A percentile compares a stretch with the other conserved stretches of the same genome.
These are phyloP conservation scores for Falco columbarius DNA, from an alignment of 2,797 vertebrate species.

Conservation along the genomic window DNA sequence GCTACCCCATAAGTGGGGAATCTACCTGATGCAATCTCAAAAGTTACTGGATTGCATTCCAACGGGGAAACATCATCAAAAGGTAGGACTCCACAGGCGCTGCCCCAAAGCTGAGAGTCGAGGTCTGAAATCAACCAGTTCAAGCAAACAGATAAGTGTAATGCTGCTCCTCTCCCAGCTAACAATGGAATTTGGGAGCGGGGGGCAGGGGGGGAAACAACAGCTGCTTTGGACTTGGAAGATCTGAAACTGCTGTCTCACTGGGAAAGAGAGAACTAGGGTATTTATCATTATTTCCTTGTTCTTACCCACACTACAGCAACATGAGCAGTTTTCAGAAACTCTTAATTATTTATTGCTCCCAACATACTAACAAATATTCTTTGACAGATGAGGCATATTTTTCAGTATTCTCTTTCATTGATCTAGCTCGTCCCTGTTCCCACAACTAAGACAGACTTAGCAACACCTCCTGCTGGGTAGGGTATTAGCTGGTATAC, in stretches of 20 bases:
- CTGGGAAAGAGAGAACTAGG: background rate
- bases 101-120: background rate
- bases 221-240: background rate
- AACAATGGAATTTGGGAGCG: background rate
- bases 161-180: background rate
- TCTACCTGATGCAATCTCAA: background rate
- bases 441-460: background rate
- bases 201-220: background rate
- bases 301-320: background rate
- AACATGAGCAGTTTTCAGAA: background rate
- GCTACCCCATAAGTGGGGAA: background rate
- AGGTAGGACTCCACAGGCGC: background rate
- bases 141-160: background rate
- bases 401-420: background rate
- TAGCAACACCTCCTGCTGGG: background rate
- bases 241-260: background rate
- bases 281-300: background rate
- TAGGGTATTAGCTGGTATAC: background rate
- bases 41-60: constrained; percentile 21
- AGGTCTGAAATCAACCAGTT: background rate
- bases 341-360: background rate
- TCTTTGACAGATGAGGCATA: background rate
- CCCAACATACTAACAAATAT: background rate
- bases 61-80: background rate
- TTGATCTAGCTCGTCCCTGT: background rate